phyloP scores from a whole-genome alignment of 2,113 vertebrate species.

The Proterorhinus semilunaris region DNA sequence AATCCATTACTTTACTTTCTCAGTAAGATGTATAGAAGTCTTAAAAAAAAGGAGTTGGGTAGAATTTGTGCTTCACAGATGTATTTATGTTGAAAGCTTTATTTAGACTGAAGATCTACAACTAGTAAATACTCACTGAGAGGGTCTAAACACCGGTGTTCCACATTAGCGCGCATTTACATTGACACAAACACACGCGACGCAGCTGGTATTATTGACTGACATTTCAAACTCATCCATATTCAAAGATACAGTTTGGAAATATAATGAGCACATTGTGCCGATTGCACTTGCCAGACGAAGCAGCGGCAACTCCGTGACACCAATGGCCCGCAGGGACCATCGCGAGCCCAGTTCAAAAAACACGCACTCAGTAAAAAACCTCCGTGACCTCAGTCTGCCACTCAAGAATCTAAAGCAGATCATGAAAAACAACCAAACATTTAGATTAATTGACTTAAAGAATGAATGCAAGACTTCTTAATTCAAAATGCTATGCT shows the following conservation, averaged over 20 bases:
- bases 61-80: conserved; percentile 46
- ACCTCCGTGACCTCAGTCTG: not conserved
- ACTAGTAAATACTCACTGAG: conserved; percentile 63
- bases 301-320: conserved; percentile 27
- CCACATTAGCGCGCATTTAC: conserved; percentile 56
- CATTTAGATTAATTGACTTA: not conserved
- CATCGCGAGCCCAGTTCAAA: conserved; percentile 21
- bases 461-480: conserved; percentile 4
- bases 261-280: conserved; percentile 57
- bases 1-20: not conserved
- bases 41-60: conserved; percentile 10
- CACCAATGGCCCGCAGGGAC: conserved; percentile 51
- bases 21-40: not conserved
- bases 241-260: conserved; percentile 43
- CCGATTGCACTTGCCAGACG: conserved; percentile 29
- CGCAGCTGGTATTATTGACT: conserved; percentile 55
- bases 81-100: conserved; percentile 52
- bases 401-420: conserved; percentile 1
- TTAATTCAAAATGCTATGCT: not conserved
- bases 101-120: conserved; percentile 59
- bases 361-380: not conserved
- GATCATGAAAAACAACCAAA: conserved; percentile 4
- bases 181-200: conserved; percentile 36
- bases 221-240: conserved; percentile 56
- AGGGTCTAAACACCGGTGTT: conserved; percentile 60